Percentiles rank a stretch among this genome's conserved stretches.
Conservation (phyloP, 2,888 invertebrate species). For the Philonicus albiceps region DNA sequence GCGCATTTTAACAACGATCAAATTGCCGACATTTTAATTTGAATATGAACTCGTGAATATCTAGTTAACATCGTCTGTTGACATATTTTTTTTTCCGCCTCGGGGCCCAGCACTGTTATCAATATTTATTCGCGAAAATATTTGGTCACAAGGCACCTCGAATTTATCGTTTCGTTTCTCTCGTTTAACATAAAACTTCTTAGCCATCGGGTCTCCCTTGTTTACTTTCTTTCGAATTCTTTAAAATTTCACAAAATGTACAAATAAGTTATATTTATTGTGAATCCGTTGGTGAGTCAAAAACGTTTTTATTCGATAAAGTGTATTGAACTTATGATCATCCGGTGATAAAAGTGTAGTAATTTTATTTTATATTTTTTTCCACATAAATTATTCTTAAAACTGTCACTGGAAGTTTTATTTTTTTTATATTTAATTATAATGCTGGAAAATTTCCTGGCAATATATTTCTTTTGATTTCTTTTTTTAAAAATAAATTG, state of each 20-base stretch:
- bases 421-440: not conserved
- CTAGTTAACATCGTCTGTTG: slow-evolving; percentile 11
- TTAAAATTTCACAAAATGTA: not conserved
- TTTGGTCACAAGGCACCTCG: not conserved
- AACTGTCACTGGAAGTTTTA: not conserved
- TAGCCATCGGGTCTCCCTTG: not conserved
- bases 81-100: not conserved
- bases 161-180: not conserved
- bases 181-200: not conserved
- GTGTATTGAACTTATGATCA: not conserved
- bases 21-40: not conserved
- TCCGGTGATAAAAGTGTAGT: not conserved
- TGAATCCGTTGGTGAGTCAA: not conserved
- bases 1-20: not conserved
- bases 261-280: not conserved
- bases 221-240: not conserved
- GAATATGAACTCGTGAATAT: not conserved
- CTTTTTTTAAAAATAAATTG: not conserved
- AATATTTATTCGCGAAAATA: not conserved
- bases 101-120: not conserved
- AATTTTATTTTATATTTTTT: not conserved
- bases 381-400: not conserved
- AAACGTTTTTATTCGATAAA: not conserved
- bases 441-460: not conserved
- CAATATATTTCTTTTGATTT: not conserved